These are phyloP conservation scores for Argynnis bischoffii DNA, from an alignment of 2,888 invertebrate species.

Conservation along the genomic window DNA sequence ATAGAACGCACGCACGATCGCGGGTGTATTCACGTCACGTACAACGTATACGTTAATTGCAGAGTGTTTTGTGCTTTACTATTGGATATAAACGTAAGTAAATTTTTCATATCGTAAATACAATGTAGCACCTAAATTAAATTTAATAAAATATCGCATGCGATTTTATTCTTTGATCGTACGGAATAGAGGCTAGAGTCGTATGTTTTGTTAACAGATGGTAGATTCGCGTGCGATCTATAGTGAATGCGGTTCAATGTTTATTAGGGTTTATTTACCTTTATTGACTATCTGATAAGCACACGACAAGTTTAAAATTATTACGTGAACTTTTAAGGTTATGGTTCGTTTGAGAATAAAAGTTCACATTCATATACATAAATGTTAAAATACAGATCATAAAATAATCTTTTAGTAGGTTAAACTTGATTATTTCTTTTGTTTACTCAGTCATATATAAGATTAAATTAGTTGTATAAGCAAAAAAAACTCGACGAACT, in stretches of 20 bases:
- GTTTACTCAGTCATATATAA: not conserved
- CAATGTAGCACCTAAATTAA: not conserved
- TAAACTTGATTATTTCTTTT: too few relatives aligned
- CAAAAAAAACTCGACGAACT: not conserved
- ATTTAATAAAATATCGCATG: not conserved
- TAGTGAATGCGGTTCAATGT: conserved; percentile 39
- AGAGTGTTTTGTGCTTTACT: conserved; percentile 55
- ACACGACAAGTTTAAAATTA: conserved; percentile 20
- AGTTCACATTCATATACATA: not conserved
- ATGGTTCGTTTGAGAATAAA: not conserved
- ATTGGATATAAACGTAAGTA: conserved; percentile 64
- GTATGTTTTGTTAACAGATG: conserved; percentile 31
- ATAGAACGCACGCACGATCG: conserved; percentile 58
- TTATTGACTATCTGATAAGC: conserved; percentile 40
- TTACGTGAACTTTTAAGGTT: not conserved
- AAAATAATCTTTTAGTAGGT: too few relatives aligned
- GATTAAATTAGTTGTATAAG: not conserved
- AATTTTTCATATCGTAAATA: conserved; percentile 28
- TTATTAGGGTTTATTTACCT: conserved; percentile 45
- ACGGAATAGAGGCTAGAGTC: conserved; percentile 15
- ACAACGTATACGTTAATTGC: conserved; percentile 42
- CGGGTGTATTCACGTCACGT: conserved; percentile 43
- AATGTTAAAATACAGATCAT: not conserved
- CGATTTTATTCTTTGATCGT: not conserved
- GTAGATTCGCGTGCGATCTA: conserved; percentile 41